phyloP scores from a whole-genome alignment of 2,888 invertebrate genomes.

The Oasisia sp. region DNA sequence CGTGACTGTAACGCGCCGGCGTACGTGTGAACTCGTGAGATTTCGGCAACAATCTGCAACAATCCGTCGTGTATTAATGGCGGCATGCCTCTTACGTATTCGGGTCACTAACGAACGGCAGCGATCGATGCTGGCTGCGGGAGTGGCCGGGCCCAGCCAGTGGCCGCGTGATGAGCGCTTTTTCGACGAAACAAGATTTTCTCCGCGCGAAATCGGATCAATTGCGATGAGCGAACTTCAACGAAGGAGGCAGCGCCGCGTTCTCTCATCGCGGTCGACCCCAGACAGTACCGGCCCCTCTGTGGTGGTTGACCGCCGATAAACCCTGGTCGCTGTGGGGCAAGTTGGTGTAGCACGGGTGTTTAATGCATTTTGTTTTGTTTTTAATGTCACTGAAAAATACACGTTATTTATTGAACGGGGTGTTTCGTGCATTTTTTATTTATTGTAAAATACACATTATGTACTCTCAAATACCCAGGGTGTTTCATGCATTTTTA shows the following conservation, averaged over 20 bases:
- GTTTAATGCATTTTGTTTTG: too few relatives aligned
- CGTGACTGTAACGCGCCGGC: background rate
- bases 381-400: too few relatives aligned
- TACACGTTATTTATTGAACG: too few relatives aligned
- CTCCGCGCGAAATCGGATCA: conserved; percentile 6
- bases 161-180: background rate
- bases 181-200: background rate
- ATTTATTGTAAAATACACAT: too few relatives aligned
- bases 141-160: background rate
- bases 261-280: background rate
- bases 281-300: background rate
- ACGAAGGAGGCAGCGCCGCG: background rate
- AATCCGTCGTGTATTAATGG: background rate
- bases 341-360: too few relatives aligned
- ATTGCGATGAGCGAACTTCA: background rate
- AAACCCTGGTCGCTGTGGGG: too few relatives aligned
- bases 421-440: too few relatives aligned
- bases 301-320: too few relatives aligned
- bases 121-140: background rate
- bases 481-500: too few relatives aligned
- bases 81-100: background rate
- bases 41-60: background rate
- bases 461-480: too few relatives aligned
- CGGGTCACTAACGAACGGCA: background rate
- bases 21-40: background rate